Evolutionary conservation across 2,888 invertebrate genomes (phyloP), one percentile per base, ranked within the genome.

Genomic region (Proisotoma minuta): DNA sequence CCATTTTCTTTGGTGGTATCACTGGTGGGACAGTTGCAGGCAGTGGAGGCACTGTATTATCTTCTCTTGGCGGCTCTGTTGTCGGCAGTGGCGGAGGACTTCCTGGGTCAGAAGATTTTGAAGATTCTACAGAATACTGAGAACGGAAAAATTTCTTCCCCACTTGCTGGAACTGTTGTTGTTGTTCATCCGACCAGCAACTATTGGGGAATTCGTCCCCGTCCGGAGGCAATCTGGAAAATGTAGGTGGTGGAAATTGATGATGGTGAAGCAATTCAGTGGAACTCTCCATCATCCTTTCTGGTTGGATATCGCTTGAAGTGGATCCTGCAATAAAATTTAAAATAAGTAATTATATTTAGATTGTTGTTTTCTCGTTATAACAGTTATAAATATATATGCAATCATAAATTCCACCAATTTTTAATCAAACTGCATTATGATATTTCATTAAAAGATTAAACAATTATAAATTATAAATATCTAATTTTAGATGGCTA

Each of bases 201-300:
- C 66, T 68, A 54, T 69, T 72, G 59, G 89, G 88, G 77, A 88
- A 88, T 78, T 89, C 89, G 78, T 88, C 87, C 74, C 89, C 89
- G 78, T 89, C 89, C 48, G 89, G 89, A 70, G 89, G 89, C 77
- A 87, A 85, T 74, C 89, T 82, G 54, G 87, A 86, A 76, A 85
- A 76, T 57, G 76, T 75, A 29, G 78, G 78, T 48, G 78, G 78
- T 50, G 68, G 61, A 61, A 69, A 70, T 68, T 69, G 60, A 52
- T 70, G 69, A 28, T 40, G 53, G 28, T 60, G 63, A 57, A 72
- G 61, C 49, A 70, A 62, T 54, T 72, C 72, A 61, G 65, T 62
- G 27, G 72, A 64, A 67, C 67, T 70, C 51, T 71, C 71, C 71
- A 71, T 73, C 48, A 54, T 70, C 18, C 59, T 59, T 49, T 28